Evolutionary conservation across 2,888 invertebrate species (phyloP).

Genomic region (Noctua janthe): DNA sequence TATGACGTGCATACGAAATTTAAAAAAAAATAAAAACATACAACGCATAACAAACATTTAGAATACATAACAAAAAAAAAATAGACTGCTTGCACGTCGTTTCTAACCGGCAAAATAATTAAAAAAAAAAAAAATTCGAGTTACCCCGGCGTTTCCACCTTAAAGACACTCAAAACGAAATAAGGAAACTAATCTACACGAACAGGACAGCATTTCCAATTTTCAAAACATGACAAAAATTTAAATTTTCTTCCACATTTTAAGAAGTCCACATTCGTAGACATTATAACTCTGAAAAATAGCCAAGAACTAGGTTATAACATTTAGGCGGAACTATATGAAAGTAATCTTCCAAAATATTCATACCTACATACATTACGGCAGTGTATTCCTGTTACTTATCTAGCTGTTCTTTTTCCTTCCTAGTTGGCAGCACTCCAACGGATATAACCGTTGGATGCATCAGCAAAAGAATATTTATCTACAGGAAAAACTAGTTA

Average conservation of each 20-base stretch:
- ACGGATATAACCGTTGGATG: conserved; percentile 37
- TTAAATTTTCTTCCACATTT: conserved; percentile 4
- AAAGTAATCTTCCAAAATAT: conserved; percentile 60
- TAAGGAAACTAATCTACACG: neutral
- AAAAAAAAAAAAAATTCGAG: neutral
- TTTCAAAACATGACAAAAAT: neutral
- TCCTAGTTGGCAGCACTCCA: conserved; percentile 60
- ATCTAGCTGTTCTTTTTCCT: conserved; percentile 57
- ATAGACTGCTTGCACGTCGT: too few species aligned
- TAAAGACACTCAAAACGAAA: neutral
- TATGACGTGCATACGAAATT: too few species aligned
- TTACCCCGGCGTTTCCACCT: neutral
- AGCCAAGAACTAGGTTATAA: conserved; percentile 34
- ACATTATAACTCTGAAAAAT: conserved; percentile 15
- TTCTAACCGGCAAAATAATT: neutral
- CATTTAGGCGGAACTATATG: conserved; percentile 36
- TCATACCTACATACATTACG: conserved; percentile 45
- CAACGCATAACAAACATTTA: too few species aligned
- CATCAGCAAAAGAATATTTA: conserved; percentile 53
- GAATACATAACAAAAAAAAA: too few species aligned
- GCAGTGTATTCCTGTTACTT: conserved; percentile 41
- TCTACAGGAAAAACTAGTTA: conserved; percentile 9
- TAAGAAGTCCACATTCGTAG: conserved; percentile 16
- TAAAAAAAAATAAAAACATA: too few species aligned
- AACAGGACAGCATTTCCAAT: neutral